phyloP scores from a whole-genome alignment of 2,113 vertebrate genomes.

The Neolamprologus ventralis region DNA sequence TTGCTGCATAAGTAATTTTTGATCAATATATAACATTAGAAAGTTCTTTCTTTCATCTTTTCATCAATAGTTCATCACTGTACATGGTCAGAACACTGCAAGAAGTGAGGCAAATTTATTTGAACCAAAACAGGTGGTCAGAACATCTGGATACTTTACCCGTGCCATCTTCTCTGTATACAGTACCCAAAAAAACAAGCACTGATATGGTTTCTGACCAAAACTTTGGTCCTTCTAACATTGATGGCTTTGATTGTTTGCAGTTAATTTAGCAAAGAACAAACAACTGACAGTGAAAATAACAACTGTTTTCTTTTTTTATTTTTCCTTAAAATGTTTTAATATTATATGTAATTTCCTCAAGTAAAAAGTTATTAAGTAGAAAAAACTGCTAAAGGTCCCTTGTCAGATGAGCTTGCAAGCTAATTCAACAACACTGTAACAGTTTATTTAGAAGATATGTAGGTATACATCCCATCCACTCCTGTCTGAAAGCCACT shows the following conservation, averaged over 20 bases:
- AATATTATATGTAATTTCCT: neutral
- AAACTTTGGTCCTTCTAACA: neutral
- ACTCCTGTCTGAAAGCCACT: neutral
- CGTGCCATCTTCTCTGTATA: neutral
- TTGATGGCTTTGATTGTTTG: neutral
- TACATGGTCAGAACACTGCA: neutral
- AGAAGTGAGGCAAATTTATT: neutral
- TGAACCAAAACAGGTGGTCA: neutral
- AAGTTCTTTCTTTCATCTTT: slow-evolving; percentile 35
- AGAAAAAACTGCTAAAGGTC: neutral
- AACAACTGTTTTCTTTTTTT: neutral
- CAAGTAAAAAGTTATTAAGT: neutral
- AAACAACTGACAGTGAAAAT: neutral
- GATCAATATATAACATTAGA: slow-evolving; percentile 56
- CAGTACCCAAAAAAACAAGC: neutral
- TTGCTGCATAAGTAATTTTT: slow-evolving; percentile 48
- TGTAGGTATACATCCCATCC: neutral
- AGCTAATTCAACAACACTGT: neutral
- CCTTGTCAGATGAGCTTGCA: neutral
- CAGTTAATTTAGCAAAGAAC: neutral
- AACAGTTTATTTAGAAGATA: neutral
- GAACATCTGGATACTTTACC: neutral
- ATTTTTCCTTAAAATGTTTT: neutral
- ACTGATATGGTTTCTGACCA: neutral
- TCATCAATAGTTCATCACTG: slow-evolving; percentile 22